A percentile compares a stretch with the other conserved stretches of the same genome.
These are phyloP conservation scores for Dynastes tityus DNA, from an alignment of 2,888 invertebrate species.

Conservation along the genomic window DNA sequence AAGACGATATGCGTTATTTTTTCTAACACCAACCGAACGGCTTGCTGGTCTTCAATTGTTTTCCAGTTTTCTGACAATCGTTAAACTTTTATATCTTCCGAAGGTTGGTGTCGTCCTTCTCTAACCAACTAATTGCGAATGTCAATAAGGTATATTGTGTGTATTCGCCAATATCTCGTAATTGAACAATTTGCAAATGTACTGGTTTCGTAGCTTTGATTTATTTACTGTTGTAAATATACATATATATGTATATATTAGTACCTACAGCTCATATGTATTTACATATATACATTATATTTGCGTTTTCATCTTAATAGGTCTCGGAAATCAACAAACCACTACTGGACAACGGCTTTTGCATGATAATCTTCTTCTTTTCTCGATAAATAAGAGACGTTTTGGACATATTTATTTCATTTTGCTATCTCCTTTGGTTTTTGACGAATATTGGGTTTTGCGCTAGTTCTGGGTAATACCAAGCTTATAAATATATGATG, in stretches of 20 bases:
- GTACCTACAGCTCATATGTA: too few relatives aligned
- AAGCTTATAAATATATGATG: too few relatives aligned
- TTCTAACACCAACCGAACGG: background rate
- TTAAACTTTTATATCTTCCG: slow-evolving; percentile 16
- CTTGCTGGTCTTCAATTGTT: slow-evolving; percentile 18
- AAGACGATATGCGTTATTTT: background rate
- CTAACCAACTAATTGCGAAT: slow-evolving; percentile 34
- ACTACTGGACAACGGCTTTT: too few relatives aligned
- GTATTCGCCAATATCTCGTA: slow-evolving; percentile 16
- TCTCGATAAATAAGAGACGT: too few relatives aligned
- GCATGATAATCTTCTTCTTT: too few relatives aligned
- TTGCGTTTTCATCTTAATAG: too few relatives aligned
- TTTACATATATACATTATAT: too few relatives aligned
- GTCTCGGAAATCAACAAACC: too few relatives aligned
- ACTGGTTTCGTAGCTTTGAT: slow-evolving; percentile 15
- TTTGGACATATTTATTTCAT: too few relatives aligned
- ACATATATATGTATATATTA: background rate
- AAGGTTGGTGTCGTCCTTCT: slow-evolving; percentile 14
- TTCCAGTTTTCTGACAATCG: background rate
- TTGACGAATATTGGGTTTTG: too few relatives aligned
- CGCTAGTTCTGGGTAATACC: too few relatives aligned
- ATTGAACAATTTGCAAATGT: slow-evolving; percentile 36
- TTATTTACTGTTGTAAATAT: slow-evolving; percentile 9
- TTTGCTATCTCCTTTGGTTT: too few relatives aligned
- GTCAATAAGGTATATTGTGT: slow-evolving; percentile 20